Evolutionary conservation across 2,113 vertebrate species (phyloP).

Genomic region (Ciconia boyciana): DNA sequence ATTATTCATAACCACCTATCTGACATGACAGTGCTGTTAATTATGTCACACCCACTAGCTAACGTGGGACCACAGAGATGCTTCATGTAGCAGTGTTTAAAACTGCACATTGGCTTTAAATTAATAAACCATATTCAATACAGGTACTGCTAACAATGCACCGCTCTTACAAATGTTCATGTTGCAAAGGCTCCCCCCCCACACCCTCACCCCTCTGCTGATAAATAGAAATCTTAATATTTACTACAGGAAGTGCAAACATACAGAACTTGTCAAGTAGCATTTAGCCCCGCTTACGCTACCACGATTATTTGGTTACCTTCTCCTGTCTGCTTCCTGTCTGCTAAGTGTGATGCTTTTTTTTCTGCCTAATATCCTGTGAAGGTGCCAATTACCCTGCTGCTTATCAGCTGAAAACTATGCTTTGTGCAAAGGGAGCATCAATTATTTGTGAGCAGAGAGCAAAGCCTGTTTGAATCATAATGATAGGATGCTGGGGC

Average conservation of each 20-base stretch:
- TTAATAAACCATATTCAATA: background rate
- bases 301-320: constrained; percentile 52
- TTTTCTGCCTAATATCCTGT: constrained; percentile 62
- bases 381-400: constrained; percentile 73
- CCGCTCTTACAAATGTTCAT: background rate
- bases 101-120: background rate
- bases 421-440: constrained; percentile 72
- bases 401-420: constrained; percentile 76
- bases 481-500: constrained; percentile 68
- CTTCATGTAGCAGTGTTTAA: background rate
- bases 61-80: background rate
- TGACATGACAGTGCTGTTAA: constrained; percentile 14
- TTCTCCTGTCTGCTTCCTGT: constrained; percentile 59
- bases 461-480: constrained; percentile 69
- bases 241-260: constrained; percentile 41
- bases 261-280: constrained; percentile 13
- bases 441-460: constrained; percentile 80
- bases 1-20: background rate
- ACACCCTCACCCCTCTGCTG: background rate
- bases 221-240: constrained; percentile 26
- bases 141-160: background rate
- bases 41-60: background rate
- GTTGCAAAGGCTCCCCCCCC: background rate
- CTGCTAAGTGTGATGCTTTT: constrained; percentile 50
- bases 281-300: constrained; percentile 6